Evolutionary conservation across 2,888 invertebrate genomes (phyloP).

Genomic region (Alloplasta piceator): DNA sequence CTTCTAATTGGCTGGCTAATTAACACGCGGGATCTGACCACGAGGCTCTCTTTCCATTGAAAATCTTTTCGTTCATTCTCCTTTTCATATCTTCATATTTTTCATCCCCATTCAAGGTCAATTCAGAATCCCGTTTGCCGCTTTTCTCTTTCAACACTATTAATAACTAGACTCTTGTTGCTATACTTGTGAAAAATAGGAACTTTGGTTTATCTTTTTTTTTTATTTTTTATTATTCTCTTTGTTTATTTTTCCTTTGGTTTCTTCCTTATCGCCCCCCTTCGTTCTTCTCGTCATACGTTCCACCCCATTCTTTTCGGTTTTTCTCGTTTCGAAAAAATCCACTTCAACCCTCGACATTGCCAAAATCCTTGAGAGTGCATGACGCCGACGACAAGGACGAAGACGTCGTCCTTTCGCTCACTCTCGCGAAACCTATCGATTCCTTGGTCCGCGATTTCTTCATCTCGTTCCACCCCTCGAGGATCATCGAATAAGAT

Average conservation of each 20-base stretch:
- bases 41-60: conserved; percentile 75
- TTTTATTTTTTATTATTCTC: conserved; percentile 30
- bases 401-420: conserved; percentile 38
- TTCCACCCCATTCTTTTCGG: conserved; percentile 34
- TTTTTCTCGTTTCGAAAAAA: background rate
- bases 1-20: conserved; percentile 82
- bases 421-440: conserved; percentile 49
- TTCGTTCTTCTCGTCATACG: conserved; percentile 46
- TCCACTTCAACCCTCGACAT: conserved; percentile 34
- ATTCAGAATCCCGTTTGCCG: conserved; percentile 39
- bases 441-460: conserved; percentile 37
- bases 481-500: conserved; percentile 27
- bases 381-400: conserved; percentile 27
- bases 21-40: conserved; percentile 80
- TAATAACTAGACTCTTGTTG: conserved; percentile 61
- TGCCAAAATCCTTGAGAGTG: conserved; percentile 24
- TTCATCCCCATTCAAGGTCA: conserved; percentile 38
- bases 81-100: conserved; percentile 15
- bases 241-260: conserved; percentile 11
- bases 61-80: conserved; percentile 15
- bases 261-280: conserved; percentile 42
- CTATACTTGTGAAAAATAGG: conserved; percentile 80
- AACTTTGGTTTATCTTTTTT: conserved; percentile 81
- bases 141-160: conserved; percentile 36
- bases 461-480: conserved; percentile 45